A percentile compares a stretch with the other conserved stretches of the same genome.
These are phyloP conservation scores for Oceanites oceanicus DNA, from an alignment of 2,113 vertebrate genomes.

Conservation along the genomic window DNA sequence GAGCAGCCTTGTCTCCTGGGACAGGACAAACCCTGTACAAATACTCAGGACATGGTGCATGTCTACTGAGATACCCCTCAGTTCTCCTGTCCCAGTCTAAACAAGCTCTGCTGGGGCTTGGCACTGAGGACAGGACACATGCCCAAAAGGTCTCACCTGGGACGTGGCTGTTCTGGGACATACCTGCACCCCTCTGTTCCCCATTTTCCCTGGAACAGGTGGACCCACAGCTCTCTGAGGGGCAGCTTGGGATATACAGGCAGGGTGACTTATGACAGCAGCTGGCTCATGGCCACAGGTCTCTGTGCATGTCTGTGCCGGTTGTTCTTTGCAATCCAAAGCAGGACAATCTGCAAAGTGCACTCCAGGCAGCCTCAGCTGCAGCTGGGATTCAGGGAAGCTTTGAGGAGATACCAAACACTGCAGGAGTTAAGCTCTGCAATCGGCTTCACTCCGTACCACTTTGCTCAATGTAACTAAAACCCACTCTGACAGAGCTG, in stretches of 20 bases:
- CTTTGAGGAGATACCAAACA: neutral
- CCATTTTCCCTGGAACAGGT: neutral
- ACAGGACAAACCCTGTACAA: neutral
- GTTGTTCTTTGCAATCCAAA: neutral
- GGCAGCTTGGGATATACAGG: neutral
- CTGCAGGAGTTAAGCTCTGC: neutral
- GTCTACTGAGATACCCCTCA: neutral
- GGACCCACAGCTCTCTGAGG: neutral
- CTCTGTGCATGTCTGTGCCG: accelerated
- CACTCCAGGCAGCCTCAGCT: neutral
- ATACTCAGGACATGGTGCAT: accelerated
- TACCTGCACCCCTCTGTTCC: neutral
- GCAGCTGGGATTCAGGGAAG: neutral
- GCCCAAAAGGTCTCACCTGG: neutral
- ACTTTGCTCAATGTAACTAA: neutral
- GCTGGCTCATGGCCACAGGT: neutral
- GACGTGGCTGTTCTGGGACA: neutral
- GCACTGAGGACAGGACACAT: no score
- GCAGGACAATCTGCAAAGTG: neutral
- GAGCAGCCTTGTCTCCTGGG: neutral
- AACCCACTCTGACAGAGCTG: neutral
- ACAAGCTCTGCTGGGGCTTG: neutral
- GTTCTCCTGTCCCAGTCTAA: neutral
- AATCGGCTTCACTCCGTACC: accelerated
- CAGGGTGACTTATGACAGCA: neutral